Percentiles rank a stretch among this genome's conserved stretches.
Evolutionary conservation across 2,888 invertebrate genomes (phyloP).

Genomic region (Neoaliturus tenellus): DNA sequence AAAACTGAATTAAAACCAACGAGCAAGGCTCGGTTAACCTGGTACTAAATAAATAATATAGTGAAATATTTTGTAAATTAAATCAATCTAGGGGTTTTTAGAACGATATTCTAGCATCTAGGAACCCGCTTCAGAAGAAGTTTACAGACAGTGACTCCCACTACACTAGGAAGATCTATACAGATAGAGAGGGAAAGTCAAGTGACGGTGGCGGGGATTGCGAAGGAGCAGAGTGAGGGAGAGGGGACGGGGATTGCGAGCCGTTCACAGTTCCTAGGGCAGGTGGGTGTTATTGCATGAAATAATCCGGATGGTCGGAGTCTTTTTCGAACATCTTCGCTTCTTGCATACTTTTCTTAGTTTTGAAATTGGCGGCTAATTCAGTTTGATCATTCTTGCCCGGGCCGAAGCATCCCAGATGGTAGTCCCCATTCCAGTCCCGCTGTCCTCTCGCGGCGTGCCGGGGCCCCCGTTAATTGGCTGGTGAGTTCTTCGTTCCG

Average conservation of each 20-base stretch:
- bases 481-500: conserved; percentile 98
- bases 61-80: no score
- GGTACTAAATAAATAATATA: no score
- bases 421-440: conserved; percentile 98
- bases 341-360: conserved; percentile 99
- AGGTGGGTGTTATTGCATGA: conserved; percentile 87
- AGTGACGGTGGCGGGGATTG: conserved; percentile 22
- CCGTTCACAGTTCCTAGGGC: background rate
- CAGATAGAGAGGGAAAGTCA: background rate
- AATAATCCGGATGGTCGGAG: conserved; percentile 97
- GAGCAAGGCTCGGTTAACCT: no score
- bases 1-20: no score
- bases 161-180: conserved; percentile 10
- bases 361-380: conserved; percentile 99
- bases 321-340: conserved; percentile 99
- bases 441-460: conserved; percentile 96
- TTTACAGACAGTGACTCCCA: background rate
- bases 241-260: background rate
- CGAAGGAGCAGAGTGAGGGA: background rate
- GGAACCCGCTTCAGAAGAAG: background rate
- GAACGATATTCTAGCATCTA: no score
- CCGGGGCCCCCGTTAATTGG: conserved; percentile 95
- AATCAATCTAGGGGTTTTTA: no score
- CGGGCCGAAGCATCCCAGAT: conserved; percentile 86
- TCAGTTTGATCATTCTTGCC: conserved; percentile 96